Evolutionary conservation across 1,140 invertebrate species (phyloP), one percentile per base, ranked within the genome.

Genomic region (Planococcus citri): DNA sequence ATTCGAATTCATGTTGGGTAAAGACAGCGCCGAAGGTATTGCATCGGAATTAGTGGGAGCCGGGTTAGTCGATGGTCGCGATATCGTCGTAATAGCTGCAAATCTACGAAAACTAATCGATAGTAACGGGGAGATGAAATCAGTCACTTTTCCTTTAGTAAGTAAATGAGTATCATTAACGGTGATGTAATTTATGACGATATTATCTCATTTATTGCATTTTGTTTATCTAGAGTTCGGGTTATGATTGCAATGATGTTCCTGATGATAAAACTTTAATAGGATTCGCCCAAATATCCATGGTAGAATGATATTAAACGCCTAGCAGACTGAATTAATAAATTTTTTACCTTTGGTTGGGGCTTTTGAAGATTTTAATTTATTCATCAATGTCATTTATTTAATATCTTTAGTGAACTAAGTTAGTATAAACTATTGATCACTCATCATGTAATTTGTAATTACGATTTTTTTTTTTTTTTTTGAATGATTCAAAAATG

Each of bases 241-340:
- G 87, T 64, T 85, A 86, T 73, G 87, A 86, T 72, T 82, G 84
- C 22, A 89, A 88, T 75, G 93, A 96, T 83, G 84, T 88, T 24
- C 86, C 91, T 20, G 95, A 97, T 80, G 95, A 98, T 77, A 93
- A 94, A 74, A 89, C 93, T 10, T 82, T 98, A 71, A 87, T 97
- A 76, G 96, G 95, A 75, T 98, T 91, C 84, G 96, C 96, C 77
- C 94, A 98, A 82, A 88, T 98, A 74, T 95, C 94, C 41, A 88
- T 95, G 76, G 88, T 88, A 21, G 90, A 93, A 81, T 93, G 58
- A 72, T 22, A 6, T 20, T 24, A 25, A 17, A 3, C n/a, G 17
- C 12, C 6, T 51, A 14, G n/a, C 41, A 51, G 41, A 51, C 41
- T 51, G 41, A 51, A 51, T 22, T 64, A 9, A 64, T 64, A 14